Evolutionary conservation across 2,113 vertebrate species (phyloP), one percentile per base, ranked within the genome.

Genomic region (Chloebia gouldiae): DNA sequence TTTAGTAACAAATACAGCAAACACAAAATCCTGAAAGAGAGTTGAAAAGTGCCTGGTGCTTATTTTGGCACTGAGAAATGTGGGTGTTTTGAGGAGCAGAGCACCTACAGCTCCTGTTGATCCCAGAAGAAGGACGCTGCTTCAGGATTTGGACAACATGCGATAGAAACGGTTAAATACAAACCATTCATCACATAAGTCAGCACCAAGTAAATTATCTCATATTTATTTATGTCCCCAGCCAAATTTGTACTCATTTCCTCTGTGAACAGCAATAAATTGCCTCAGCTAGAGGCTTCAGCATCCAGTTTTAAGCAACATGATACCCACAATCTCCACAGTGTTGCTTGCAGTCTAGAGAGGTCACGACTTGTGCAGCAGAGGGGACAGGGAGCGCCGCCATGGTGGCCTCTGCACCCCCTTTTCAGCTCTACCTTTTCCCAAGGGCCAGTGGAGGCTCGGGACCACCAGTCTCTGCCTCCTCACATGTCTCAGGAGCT

Each of bases 201-300:
- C 82, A 90, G 80, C 76, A 69, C 79, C 69, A 49, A 92, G 82
- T 72, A 77, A 94, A 65, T 88, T 31, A 96, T 71, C 93, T 96
- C 90, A 85, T 82, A 56, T 87, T 95, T 96, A 53, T 91, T 95
- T 90, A 80, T 66, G 66, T 88, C 59, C 75, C 57, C 39, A 79
- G 92, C 90, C 85, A 86, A 79, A 94, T 90, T 57, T 88, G 79
- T 90, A 77, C 68, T 93, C 81, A 92, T 80, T 95, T 93, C 88
- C 86, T 88, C 79, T 88, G 49, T 77, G 66, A 93, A 86, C 90
- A 91, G 88, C 64, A 82, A 93, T 82, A 72, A 86, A 71, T 89
- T 81, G 65, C 44, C 84, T 89, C 88, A 92, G 83, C 51, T 71
- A 50, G 63, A 86, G 68, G 22, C 76, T 92, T 80, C 71, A 73